Conservation (phyloP, 2,888 invertebrate species). For the Diarsia dahlii region DNA sequence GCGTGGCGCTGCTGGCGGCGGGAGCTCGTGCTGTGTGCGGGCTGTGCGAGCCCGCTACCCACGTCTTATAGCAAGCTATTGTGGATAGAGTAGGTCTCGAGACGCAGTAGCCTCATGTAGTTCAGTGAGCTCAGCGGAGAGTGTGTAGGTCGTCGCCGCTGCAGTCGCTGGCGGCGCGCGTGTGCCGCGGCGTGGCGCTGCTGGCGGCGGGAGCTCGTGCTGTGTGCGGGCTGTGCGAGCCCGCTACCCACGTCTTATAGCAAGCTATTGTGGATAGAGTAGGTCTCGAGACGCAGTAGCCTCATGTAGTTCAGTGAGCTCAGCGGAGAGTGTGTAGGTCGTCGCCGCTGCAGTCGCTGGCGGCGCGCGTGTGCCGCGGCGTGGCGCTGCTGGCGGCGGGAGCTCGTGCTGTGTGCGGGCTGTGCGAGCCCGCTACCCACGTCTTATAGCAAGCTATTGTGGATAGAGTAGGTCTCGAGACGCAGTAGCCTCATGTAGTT, state of each 20-base stretch:
- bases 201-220: conserved; percentile 45
- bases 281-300: neutral
- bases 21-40: too few relatives aligned
- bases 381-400: conserved; percentile 31
- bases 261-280: neutral
- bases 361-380: conserved; percentile 44
- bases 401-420: conserved; percentile 29
- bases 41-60: too few relatives aligned
- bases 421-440: neutral
- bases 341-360: conserved; percentile 36
- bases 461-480: neutral
- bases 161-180: conserved; percentile 46
- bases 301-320: conserved; percentile 16
- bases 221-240: too few relatives aligned
- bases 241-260: neutral
- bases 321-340: conserved; percentile 31
- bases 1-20: too few relatives aligned
- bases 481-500: conserved; percentile 1
- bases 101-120: neutral
- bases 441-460: neutral
- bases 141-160: conserved; percentile 30
- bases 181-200: conserved; percentile 35
- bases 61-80: neutral
- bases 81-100: neutral
- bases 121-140: conserved; percentile 20